phyloP scores from a whole-genome alignment of 37 sponge, comb jelly and placozoan genomes.

The Crambe crambe region DNA sequence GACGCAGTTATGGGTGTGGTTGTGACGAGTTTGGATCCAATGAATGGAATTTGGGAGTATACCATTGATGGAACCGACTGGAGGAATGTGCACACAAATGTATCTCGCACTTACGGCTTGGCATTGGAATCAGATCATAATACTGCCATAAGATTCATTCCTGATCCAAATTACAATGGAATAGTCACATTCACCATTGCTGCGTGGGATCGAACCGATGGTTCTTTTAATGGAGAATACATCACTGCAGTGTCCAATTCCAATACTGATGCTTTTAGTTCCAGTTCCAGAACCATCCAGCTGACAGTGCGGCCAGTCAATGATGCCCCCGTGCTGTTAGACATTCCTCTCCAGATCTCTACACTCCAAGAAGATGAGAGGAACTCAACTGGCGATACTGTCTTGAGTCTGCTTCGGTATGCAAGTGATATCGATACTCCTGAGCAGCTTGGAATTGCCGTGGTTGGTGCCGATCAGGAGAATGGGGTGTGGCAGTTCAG shows the following conservation, averaged over 20 bases:
- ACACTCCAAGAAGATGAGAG: constrained; percentile 78
- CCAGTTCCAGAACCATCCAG: constrained; percentile 17
- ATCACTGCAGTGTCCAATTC: constrained; percentile 62
- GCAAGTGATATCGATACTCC: constrained; percentile 71
- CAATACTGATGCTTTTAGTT: constrained; percentile 73
- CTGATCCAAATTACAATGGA: constrained; percentile 54
- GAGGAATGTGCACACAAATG: neutral
- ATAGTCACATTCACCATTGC: constrained; percentile 44
- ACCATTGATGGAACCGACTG: constrained; percentile 31
- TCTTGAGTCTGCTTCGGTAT: constrained; percentile 49
- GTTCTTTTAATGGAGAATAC: constrained; percentile 27
- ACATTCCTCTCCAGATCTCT: constrained; percentile 49
- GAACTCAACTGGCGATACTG: constrained; percentile 70
- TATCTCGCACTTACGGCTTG: constrained; percentile 40
- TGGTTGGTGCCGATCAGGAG: constrained; percentile 57
- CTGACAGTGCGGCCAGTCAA: constrained; percentile 72
- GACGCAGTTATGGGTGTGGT: constrained; percentile 65
- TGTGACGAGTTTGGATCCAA: constrained; percentile 36
- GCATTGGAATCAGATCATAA: constrained; percentile 18
- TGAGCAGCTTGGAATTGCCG: constrained; percentile 61
- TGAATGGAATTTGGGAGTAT: constrained; percentile 67
- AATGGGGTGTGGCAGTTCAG: constrained; percentile 86
- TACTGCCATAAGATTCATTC: constrained; percentile 63
- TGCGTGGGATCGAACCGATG: constrained; percentile 79
- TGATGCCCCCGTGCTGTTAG: constrained; percentile 73